Percentiles rank a stretch among this genome's conserved stretches.
Conservation (phyloP, 2,888 invertebrate genomes). For the Polydrusus tereticollis region DNA sequence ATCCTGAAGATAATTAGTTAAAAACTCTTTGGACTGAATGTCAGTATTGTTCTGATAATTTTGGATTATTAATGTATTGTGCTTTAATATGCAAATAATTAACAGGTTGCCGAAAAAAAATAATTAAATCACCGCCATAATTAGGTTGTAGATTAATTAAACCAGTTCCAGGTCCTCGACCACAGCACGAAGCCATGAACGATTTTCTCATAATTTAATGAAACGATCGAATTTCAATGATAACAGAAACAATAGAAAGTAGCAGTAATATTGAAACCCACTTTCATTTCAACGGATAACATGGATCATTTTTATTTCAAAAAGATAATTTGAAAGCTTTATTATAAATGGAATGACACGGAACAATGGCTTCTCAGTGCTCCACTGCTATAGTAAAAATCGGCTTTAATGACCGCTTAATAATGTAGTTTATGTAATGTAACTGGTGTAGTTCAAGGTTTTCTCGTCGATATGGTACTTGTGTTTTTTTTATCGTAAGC, state of each 20-base stretch:
- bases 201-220: conserved; percentile 25
- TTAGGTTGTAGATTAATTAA: conserved; percentile 5
- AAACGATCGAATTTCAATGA: conserved; percentile 16
- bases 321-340: neutral
- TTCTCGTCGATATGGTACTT: conserved; percentile 20
- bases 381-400: neutral
- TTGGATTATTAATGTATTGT: too few species aligned
- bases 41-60: too few species aligned
- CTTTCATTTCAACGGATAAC: conserved; percentile 7
- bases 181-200: conserved; percentile 25
- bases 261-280: conserved; percentile 4
- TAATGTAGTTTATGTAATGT: conserved; percentile 22
- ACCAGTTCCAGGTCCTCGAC: conserved; percentile 12
- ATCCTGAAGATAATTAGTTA: too few species aligned
- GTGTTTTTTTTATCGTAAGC: conserved; percentile 14
- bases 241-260: conserved; percentile 41
- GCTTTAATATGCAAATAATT: neutral
- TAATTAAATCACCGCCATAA: neutral
- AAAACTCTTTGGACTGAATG: too few species aligned
- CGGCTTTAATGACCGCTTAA: neutral
- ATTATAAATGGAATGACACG: neutral
- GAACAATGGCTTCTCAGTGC: conserved; percentile 15
- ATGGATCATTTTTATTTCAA: neutral
- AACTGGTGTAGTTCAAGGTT: conserved; percentile 30
- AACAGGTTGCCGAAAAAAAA: neutral